These are phyloP conservation scores for Macquaria australasica DNA, from an alignment of 2,113 vertebrate species.

Conservation along the genomic window DNA sequence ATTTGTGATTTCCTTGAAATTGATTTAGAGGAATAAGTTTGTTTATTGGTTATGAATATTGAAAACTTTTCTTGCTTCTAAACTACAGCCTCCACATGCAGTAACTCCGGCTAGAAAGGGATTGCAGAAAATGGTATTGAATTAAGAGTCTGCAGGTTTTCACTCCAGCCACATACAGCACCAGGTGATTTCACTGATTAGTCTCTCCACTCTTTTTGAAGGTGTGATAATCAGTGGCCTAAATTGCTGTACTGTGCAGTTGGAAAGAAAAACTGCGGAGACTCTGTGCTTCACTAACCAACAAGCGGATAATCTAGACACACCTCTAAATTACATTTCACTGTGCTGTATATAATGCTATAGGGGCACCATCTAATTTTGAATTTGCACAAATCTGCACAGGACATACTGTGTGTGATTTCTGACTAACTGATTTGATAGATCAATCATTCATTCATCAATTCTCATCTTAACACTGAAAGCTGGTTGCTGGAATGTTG, in stretches of 20 bases:
- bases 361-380: background rate
- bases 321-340: background rate
- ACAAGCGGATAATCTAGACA: background rate
- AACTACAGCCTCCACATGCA: background rate
- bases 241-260: background rate
- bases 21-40: too few relatives aligned
- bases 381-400: background rate
- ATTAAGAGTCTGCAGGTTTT: background rate
- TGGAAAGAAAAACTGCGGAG: background rate
- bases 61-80: background rate
- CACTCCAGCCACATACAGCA: background rate
- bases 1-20: too few relatives aligned
- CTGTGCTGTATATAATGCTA: background rate
- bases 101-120: background rate
- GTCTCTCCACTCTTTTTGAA: background rate
- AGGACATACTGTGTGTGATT: background rate
- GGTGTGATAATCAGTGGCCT: background rate
- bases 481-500: background rate
- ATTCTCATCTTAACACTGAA: background rate
- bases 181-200: slow-evolving; percentile 25
- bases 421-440: background rate
- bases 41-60: background rate
- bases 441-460: background rate
- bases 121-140: background rate
- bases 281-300: background rate